A percentile compares a stretch with the other conserved stretches of the same genome.
These are phyloP conservation scores for Cliona cf. orientalis DNA, from an alignment of 37 sponge, comb jelly and placozoan genomes.

Conservation along the genomic window DNA sequence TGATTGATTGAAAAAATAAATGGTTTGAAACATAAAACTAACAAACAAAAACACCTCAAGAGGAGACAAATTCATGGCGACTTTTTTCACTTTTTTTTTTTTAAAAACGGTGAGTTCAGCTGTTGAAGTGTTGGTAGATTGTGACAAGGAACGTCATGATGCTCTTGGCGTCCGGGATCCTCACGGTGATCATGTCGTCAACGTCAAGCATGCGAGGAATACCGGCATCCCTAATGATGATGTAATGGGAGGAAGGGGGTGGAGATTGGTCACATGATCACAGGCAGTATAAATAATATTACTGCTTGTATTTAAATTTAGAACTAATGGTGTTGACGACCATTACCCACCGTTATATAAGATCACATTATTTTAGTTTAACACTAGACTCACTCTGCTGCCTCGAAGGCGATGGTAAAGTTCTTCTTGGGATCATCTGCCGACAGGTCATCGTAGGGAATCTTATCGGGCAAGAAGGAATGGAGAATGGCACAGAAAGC, in stretches of 20 bases:
- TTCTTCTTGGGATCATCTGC: slow-evolving; percentile 69
- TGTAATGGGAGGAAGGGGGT: background rate
- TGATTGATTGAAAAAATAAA: no score
- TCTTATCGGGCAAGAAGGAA: slow-evolving; percentile 75
- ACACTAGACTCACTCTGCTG: slow-evolving; percentile 66
- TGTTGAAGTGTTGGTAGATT: slow-evolving; percentile 89
- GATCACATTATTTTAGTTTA: no score
- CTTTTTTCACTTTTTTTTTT: no score
- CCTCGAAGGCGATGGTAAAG: slow-evolving; percentile 79
- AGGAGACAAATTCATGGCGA: no score
- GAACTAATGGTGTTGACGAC: no score
- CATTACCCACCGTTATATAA: no score
- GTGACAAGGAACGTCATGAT: slow-evolving; percentile 92
- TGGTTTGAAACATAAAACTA: no score
- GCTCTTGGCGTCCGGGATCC: slow-evolving; percentile 80
- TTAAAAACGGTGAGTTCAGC: no score
- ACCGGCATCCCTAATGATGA: slow-evolving; percentile 69
- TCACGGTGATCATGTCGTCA: slow-evolving; percentile 70
- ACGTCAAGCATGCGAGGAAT: slow-evolving; percentile 79
- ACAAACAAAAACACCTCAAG: no score
- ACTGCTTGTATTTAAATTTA: no score
- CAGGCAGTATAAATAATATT: background rate
- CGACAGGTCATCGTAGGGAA: slow-evolving; percentile 81
- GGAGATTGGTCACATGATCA: background rate
- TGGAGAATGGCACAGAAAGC: slow-evolving; percentile 89